These are phyloP conservation scores for Sturmia bella DNA, from an alignment of 2,888 invertebrate genomes.

Conservation along the genomic window DNA sequence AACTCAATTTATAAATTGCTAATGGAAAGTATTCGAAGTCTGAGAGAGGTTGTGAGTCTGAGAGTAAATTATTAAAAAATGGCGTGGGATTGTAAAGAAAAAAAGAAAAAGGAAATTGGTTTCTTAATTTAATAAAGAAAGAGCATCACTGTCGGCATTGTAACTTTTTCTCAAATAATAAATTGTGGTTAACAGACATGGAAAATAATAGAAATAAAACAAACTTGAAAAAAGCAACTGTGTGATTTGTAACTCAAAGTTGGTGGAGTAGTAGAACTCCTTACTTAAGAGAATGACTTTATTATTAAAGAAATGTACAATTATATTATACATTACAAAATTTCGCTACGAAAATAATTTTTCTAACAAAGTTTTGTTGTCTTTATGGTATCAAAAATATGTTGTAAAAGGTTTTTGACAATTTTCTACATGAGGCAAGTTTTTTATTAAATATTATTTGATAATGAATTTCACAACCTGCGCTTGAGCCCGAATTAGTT, in stretches of 20 bases:
- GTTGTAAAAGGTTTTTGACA: too few relatives aligned
- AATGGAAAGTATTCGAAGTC: neutral
- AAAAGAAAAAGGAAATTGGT: slow-evolving; percentile 4
- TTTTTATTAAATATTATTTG: too few relatives aligned
- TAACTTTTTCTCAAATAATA: slow-evolving; percentile 63
- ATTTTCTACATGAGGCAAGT: too few relatives aligned
- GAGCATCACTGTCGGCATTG: slow-evolving; percentile 28
- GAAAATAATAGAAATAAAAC: slow-evolving; percentile 15
- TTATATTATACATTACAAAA: neutral
- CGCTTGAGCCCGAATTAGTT: too few relatives aligned
- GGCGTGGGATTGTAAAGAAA: neutral
- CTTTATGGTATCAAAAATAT: too few relatives aligned
- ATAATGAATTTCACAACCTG: too few relatives aligned
- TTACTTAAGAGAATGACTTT: slow-evolving; percentile 17
- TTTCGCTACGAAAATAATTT: neutral
- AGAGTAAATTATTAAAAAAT: slow-evolving; percentile 5
- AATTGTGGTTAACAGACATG: slow-evolving; percentile 70
- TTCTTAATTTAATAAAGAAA: slow-evolving; percentile 60
- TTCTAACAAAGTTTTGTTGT: neutral
- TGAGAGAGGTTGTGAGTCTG: neutral
- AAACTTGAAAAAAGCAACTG: slow-evolving; percentile 26
- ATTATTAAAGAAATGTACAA: neutral
- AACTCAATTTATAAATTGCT: neutral
- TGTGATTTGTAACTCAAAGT: neutral
- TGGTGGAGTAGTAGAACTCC: neutral